Evolutionary conservation across 2,888 invertebrate genomes (phyloP).

Genomic region (Crocallis elinguaria): DNA sequence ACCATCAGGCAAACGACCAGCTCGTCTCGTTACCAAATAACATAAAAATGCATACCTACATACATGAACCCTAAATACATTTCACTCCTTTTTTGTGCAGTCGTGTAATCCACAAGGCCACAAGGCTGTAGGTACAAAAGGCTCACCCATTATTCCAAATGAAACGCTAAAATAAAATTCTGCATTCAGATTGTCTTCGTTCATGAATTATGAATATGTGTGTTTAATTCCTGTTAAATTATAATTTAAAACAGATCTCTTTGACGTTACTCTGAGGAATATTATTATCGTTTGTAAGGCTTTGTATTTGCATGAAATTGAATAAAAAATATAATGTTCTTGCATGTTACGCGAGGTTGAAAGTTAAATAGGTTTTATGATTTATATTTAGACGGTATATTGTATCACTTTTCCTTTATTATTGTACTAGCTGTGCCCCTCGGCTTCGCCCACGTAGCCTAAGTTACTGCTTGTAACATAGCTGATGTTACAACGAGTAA

Average conservation of each 20-base stretch:
- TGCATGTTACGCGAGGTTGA: constrained; percentile 36
- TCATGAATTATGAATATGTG: constrained; percentile 68
- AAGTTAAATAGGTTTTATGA: constrained; percentile 34
- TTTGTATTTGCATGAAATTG: constrained; percentile 64
- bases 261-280: constrained; percentile 32
- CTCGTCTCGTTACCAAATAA: no score
- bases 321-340: constrained; percentile 50
- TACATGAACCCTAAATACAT: no score
- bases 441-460: no score
- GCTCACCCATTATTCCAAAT: no score
- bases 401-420: neutral
- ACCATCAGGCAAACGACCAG: no score
- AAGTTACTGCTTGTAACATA: no score
- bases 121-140: no score
- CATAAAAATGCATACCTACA: no score
- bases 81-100: no score
- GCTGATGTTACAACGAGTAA: no score
- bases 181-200: constrained; percentile 45
- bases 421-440: no score
- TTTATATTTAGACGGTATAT: constrained; percentile 30
- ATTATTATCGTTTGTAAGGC: constrained; percentile 41
- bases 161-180: constrained; percentile 49
- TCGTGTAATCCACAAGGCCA: no score
- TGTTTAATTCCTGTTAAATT: constrained; percentile 71
- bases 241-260: constrained; percentile 62